phyloP scores from a whole-genome alignment of 2,113 vertebrate genomes.

The Dermatemys mawii region DNA sequence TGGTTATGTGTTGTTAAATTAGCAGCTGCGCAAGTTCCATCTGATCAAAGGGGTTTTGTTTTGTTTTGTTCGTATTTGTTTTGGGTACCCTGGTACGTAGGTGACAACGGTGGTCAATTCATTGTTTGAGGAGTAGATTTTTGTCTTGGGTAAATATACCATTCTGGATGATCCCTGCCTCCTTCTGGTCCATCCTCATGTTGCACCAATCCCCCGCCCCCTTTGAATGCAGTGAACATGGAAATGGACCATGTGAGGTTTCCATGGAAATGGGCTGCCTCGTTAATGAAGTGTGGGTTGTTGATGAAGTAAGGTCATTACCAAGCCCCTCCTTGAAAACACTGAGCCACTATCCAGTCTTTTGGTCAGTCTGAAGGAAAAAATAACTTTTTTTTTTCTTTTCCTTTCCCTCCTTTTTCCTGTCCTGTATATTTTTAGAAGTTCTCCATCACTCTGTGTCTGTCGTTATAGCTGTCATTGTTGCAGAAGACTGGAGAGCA shows the following conservation, averaged over 20 bases:
- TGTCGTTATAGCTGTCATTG: not conserved
- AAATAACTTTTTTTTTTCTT: not conserved
- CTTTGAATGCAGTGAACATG: not conserved
- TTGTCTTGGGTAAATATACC: not conserved
- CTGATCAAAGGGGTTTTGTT: not conserved
- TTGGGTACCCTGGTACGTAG: not conserved
- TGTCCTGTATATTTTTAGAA: slow-evolving; percentile 46
- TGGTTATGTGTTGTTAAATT: not conserved
- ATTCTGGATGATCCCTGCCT: not conserved
- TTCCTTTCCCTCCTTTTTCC: not conserved
- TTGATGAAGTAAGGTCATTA: not conserved
- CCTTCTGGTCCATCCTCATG: not conserved
- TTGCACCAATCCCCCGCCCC: not conserved
- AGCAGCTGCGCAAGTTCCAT: not conserved
- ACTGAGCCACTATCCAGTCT: not conserved
- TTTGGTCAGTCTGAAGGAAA: not conserved
- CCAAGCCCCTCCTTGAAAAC: not conserved
- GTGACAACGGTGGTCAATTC: not conserved
- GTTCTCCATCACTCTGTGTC: not conserved
- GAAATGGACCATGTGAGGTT: slow-evolving; percentile 8
- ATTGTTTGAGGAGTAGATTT: not conserved
- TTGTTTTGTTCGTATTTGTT: not conserved
- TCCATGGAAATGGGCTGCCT: not conserved
- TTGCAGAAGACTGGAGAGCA: not conserved
- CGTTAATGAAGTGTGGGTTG: not conserved